Percentiles rank a stretch among this genome's conserved stretches.
These are phyloP conservation scores for Nicator chloris DNA, from an alignment of 2,113 vertebrate species.

Conservation along the genomic window DNA sequence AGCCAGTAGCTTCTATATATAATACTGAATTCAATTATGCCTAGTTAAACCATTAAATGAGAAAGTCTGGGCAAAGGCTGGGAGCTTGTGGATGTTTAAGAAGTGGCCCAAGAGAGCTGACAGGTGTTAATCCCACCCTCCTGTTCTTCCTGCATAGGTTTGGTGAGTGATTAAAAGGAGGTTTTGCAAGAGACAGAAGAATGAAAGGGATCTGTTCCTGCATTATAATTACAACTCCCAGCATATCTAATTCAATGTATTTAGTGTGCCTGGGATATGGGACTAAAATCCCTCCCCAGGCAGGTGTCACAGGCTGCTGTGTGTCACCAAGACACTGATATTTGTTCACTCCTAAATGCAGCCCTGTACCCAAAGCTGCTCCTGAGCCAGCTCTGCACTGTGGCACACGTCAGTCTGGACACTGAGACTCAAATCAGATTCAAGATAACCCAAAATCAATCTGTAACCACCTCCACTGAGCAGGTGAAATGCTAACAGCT, in stretches of 20 bases:
- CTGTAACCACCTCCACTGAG: not conserved
- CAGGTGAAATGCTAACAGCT: no score
- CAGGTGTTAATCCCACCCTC: not conserved
- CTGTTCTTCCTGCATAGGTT: not conserved
- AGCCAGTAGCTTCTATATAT: not conserved
- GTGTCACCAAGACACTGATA: rapidly evolving
- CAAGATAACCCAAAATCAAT: not conserved
- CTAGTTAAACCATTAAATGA: not conserved
- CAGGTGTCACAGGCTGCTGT: not conserved
- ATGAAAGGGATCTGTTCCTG: not conserved
- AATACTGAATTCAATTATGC: not conserved
- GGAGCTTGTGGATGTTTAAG: not conserved
- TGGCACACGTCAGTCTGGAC: not conserved
- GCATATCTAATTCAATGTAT: not conserved
- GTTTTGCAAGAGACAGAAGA: not conserved
- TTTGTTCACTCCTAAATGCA: not conserved
- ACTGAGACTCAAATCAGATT: not conserved
- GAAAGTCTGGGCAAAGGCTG: not conserved
- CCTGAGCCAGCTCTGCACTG: not conserved
- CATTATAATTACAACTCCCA: not conserved
- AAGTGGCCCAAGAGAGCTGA: not conserved
- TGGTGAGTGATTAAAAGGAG: rapidly evolving
- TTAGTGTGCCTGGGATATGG: not conserved
- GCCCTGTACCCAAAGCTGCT: not conserved
- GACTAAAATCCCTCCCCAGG: not conserved